phyloP scores from a whole-genome alignment of 2,888 invertebrate species.

The Sycophila texana region DNA sequence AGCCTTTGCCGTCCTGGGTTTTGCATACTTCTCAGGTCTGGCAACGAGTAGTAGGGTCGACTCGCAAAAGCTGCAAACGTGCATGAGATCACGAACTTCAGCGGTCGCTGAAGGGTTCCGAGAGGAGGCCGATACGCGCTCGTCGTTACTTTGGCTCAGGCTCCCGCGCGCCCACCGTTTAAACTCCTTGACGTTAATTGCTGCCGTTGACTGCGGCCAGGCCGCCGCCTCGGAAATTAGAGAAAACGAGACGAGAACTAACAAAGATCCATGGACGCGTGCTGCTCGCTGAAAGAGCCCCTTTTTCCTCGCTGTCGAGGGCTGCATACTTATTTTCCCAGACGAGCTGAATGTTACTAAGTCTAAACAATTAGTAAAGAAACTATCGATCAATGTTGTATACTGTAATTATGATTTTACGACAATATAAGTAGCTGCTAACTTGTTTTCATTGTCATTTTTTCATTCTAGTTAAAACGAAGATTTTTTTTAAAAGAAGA shows the following conservation, averaged over 20 bases:
- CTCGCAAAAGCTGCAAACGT: constrained; percentile 1
- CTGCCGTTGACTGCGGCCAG: constrained; percentile 48
- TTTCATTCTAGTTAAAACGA: too few relatives aligned
- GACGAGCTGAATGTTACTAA: too few relatives aligned
- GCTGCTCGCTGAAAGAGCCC: background rate
- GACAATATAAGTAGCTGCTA: too few relatives aligned
- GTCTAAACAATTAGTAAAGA: too few relatives aligned
- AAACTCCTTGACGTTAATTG: constrained; percentile 59
- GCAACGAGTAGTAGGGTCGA: background rate
- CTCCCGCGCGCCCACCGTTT: constrained; percentile 44
- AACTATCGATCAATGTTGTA: too few relatives aligned
- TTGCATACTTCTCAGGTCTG: constrained; percentile 24
- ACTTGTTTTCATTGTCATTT: too few relatives aligned
- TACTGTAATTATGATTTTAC: too few relatives aligned
- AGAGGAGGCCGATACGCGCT: constrained; percentile 41
- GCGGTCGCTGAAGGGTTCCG: constrained; percentile 7
- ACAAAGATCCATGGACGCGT: constrained; percentile 30
- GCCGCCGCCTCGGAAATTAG: constrained; percentile 37
- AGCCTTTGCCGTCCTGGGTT: constrained; percentile 25
- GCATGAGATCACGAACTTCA: constrained; percentile 6
- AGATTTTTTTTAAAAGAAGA: too few relatives aligned
- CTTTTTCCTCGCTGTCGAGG: too few relatives aligned
- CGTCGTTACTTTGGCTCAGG: constrained; percentile 35
- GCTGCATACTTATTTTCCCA: too few relatives aligned
- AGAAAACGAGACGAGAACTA: constrained; percentile 40